These are phyloP conservation scores for Melanotaenia nigrans DNA, from an alignment of 2,797 vertebrate species.

Conservation along the genomic window DNA sequence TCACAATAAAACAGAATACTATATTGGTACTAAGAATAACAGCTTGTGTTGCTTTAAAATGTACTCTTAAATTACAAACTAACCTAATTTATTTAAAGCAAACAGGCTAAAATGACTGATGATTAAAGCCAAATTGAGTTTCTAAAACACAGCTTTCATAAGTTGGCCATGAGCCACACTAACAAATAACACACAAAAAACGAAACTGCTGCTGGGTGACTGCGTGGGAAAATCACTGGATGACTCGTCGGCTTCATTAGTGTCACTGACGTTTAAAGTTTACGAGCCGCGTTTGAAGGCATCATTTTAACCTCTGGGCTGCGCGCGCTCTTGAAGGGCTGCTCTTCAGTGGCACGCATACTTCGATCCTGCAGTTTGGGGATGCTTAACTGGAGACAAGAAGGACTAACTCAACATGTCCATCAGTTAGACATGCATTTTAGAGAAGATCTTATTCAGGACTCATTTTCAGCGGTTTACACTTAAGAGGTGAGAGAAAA, in stretches of 20 bases:
- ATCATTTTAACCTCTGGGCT: conserved; percentile 40
- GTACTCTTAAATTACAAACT: not conserved
- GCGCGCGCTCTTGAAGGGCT: conserved; percentile 47
- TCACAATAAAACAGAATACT: not conserved
- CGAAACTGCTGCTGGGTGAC: not conserved
- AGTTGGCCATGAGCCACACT: conserved; percentile 4
- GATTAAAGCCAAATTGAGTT: not conserved
- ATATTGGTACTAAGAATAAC: not conserved
- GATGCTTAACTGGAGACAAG: conserved; percentile 43
- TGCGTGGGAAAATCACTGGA: conserved; percentile 6
- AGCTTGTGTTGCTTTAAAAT: not conserved
- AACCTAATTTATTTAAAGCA: not conserved
- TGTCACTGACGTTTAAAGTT: not conserved
- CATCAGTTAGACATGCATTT: conserved; percentile 24
- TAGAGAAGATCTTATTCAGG: not conserved
- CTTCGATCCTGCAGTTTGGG: conserved; percentile 23
- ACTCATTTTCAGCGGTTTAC: conserved; percentile 3
- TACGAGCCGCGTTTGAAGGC: conserved; percentile 66
- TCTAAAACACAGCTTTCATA: not conserved
- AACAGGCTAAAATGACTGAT: not conserved
- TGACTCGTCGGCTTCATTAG: conserved; percentile 9
- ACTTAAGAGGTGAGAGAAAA: conserved; percentile 32
- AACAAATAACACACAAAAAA: not conserved
- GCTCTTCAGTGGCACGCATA: conserved; percentile 45
- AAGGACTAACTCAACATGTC: conserved; percentile 27